Evolutionary conservation across 2,888 invertebrate species (phyloP).

Genomic region (Allophyes oxyacanthae): DNA sequence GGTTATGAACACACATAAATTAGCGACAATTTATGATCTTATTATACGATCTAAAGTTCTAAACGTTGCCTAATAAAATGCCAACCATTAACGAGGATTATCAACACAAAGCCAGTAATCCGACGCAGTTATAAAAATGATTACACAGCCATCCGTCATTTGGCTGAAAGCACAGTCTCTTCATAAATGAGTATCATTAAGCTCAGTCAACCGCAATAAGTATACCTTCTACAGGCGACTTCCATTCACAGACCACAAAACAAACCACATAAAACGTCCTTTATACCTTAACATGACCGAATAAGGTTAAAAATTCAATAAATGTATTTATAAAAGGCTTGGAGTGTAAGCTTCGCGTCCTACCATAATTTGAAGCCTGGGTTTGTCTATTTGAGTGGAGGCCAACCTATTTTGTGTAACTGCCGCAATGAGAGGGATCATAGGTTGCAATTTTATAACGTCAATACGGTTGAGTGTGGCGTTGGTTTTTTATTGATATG

Average conservation of each 20-base stretch:
- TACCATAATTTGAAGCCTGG: slow-evolving; percentile 44
- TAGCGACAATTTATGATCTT: no score
- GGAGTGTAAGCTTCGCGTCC: slow-evolving; percentile 20
- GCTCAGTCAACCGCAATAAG: slow-evolving; percentile 34
- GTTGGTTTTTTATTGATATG: slow-evolving; percentile 26
- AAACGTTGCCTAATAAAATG: no score
- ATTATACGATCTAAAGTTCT: no score
- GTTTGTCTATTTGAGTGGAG: slow-evolving; percentile 34
- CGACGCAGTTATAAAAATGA: slow-evolving; percentile 27
- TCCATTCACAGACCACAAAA: slow-evolving; percentile 45
- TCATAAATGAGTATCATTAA: slow-evolving; percentile 53
- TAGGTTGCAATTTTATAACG: slow-evolving; percentile 28
- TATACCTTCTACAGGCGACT: slow-evolving; percentile 33
- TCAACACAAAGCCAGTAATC: background rate
- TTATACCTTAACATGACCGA: background rate
- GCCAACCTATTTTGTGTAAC: slow-evolving; percentile 44
- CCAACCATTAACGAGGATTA: no score
- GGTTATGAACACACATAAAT: no score
- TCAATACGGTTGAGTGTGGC: slow-evolving; percentile 20
- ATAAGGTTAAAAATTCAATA: slow-evolving; percentile 26
- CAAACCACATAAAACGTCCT: slow-evolving; percentile 21
- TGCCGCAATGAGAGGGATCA: slow-evolving; percentile 32
- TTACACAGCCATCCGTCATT: slow-evolving; percentile 34
- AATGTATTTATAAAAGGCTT: slow-evolving; percentile 35
- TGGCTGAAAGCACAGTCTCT: slow-evolving; percentile 36